Evolutionary conservation across 2,888 invertebrate genomes (phyloP), one percentile per base, ranked within the genome.

Genomic region (Chloroclystis v-ata): DNA sequence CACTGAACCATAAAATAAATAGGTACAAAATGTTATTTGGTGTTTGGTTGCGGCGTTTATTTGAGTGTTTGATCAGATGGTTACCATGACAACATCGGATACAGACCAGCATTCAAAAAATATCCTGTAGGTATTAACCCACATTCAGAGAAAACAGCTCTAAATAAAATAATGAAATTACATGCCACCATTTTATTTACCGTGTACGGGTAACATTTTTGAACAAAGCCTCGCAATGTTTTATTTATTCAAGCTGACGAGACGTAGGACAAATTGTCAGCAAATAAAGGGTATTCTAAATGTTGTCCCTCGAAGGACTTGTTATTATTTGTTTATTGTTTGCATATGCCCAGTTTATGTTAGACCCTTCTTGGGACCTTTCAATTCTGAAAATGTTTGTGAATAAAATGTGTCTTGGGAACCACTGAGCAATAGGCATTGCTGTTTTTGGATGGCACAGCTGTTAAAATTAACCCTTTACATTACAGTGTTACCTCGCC

Each of bases 251-350:
- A 16, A 29, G n/a, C 33, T 32, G 42, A 32, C 42, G 43, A 63
- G 59, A 20, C 35, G 61, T 65, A 67, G 61, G 67, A 62, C 63
- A 52, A 64, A 63, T 66, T 66, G 57, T 59, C 45, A 50, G 54
- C 65, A 65, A 67, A 67, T 61, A 68, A 60, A 64, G 63, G 61
- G 67, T 67, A 65, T 70, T 63, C 62, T 62, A 72, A 74, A 77
- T 62, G 59, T 45, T 58, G 65, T 62, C 72, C 79, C 75, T 67
- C 55, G 47, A 73, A 72, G 77, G 67, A 65, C 72, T 76, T 72
- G 78, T 81, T 81, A 81, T 76, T 71, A 76, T 73, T 75, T 80
- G 76, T 75, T 75, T 70, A 74, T 68, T 78, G 71, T 76, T 79
- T 79, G 69, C 63, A 45, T 63, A 55, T 65, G 68, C 65, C 74